phyloP scores from a whole-genome alignment of 1,140 invertebrate genomes.

The Dreissena polymorpha region DNA sequence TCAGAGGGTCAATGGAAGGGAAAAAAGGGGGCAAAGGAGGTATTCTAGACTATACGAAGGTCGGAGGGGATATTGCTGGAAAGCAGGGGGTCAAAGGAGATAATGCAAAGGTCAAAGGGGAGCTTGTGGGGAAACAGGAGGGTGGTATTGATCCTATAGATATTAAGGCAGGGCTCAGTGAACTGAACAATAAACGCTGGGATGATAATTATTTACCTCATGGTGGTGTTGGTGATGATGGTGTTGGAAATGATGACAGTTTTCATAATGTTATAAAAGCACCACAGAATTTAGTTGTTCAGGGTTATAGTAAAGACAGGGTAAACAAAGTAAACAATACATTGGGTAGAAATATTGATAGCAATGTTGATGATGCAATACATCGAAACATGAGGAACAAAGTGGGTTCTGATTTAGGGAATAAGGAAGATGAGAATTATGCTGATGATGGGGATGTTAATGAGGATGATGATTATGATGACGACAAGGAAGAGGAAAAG shows the following conservation, averaged over 20 bases:
- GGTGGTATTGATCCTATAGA: neutral
- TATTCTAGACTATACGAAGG: no score
- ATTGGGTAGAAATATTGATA: neutral
- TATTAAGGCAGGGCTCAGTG: neutral
- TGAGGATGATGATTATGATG: slow-evolving; percentile 50
- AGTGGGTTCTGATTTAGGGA: neutral
- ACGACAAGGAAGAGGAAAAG: slow-evolving; percentile 42
- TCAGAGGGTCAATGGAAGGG: no score
- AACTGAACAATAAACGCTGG: neutral
- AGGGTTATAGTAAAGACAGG: neutral
- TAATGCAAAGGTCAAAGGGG: no score
- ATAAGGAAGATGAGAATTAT: slow-evolving; percentile 54
- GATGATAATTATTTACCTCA: neutral
- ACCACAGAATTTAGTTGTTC: no score
- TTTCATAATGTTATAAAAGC: no score
- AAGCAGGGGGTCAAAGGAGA: no score
- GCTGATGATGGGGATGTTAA: slow-evolving; percentile 55
- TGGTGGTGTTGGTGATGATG: neutral
- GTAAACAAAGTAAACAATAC: neutral
- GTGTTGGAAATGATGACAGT: no score
- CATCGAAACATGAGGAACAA: no score
- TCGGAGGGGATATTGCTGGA: no score
- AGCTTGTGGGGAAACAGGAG: no score
- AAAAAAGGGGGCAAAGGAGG: no score
- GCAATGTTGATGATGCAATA: no score